Percentiles rank a stretch among this genome's conserved stretches.
phyloP scores from a whole-genome alignment of 2,888 invertebrate genomes.

The Plebejus argus region DNA sequence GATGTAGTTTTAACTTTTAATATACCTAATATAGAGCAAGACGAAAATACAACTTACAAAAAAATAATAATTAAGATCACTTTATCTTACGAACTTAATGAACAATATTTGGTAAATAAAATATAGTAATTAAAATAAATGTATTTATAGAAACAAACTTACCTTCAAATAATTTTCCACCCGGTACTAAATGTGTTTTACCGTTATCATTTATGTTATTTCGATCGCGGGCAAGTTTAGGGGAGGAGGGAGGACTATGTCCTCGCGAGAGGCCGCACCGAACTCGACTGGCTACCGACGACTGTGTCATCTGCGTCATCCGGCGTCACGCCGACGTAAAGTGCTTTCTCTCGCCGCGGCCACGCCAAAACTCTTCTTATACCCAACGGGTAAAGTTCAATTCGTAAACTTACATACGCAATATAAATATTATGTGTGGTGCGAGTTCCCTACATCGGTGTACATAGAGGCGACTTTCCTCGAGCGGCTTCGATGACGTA shows the following conservation, averaged over 20 bases:
- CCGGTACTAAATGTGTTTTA: constrained; percentile 28
- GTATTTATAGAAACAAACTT: constrained; percentile 41
- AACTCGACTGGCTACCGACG: constrained; percentile 58
- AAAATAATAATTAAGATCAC: constrained; percentile 1
- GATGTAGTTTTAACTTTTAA: neutral
- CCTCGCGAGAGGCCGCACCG: constrained; percentile 59
- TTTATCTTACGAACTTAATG: neutral
- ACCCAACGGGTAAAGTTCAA: constrained; percentile 55
- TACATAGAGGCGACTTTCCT: constrained; percentile 52
- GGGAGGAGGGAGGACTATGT: constrained; percentile 47
- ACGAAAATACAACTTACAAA: neutral
- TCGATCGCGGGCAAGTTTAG: constrained; percentile 44
- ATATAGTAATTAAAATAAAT: constrained; percentile 16
- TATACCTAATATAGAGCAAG: neutral
- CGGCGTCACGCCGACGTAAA: constrained; percentile 70
- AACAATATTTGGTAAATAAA: no score
- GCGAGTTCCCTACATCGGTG: constrained; percentile 54
- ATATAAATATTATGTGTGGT: constrained; percentile 42
- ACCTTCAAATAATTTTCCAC: constrained; percentile 43
- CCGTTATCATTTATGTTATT: constrained; percentile 53
- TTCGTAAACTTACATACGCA: constrained; percentile 39
- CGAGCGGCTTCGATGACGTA: constrained; percentile 45
- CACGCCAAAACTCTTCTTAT: constrained; percentile 56
- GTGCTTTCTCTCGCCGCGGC: constrained; percentile 71
- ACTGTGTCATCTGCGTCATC: constrained; percentile 73